Base-by-base conservation (phyloP, 2,113 vertebrate species). In the Tachuris rubrigastra region DNA sequence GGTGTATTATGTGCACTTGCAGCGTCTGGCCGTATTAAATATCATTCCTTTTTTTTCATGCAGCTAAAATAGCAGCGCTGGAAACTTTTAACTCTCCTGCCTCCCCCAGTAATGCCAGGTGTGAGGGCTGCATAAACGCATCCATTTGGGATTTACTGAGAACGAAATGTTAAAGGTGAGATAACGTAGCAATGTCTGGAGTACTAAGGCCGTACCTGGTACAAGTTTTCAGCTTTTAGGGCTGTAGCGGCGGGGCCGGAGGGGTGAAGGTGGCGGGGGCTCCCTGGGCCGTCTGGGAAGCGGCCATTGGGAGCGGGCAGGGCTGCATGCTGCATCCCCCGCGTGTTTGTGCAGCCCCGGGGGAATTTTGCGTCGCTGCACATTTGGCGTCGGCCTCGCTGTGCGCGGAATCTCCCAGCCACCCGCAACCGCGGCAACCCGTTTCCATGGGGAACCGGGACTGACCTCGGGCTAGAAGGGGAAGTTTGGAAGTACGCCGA, bases 51-150 rank as follows among this genome's bases (percentile, higher is more conserved):
- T 55, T 77, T 47, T 47, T 25, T 14, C 23, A 9, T 0, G 10
- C 24, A 24, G 35, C 24, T 63, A 6, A 28, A 69, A 53, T 3
- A n/a, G 56, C 6, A 21, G n/a, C 12, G 0, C 12, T 46, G 1
- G 3, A 12, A 21, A 1, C 4, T 33, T 20, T 24, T 4, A 8
- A 0, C 3, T 62, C 10, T 28, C 2, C 3, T 8, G 2, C 8
- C 2, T 63, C 1, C 3, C 23, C 2, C 3, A 1, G 28, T 1
- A 7, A 1, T 0, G 2, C 19, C 3, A 8, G 16, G 12, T 4
- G 52, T 0, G 9, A 12, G 42, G 6, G 33, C 10, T 27, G 9
- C 6, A 7, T 1, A 13, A 50, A 35, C 4, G 1, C 22, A 1
- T 3, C 2, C 3, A 1, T 47, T 37, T 8, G 10, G 24, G 58